Conservation (phyloP, 2,113 vertebrate genomes). For the Dicerorhinus sumatrensis region DNA sequence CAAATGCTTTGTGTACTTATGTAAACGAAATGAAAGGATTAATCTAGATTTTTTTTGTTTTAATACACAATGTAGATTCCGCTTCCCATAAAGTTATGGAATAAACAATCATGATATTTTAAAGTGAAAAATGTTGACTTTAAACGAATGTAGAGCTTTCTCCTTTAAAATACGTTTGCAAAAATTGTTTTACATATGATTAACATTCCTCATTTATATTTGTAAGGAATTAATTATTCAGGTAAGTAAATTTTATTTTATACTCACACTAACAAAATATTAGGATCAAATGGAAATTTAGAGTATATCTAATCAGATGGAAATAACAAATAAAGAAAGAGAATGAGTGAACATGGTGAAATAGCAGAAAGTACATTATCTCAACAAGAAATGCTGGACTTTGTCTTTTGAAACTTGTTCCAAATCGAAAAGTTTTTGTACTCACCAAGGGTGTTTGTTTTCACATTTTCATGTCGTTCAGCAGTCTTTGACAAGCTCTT, state of each 20-base stretch:
- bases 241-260: neutral
- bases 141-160: neutral
- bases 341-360: neutral
- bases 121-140: neutral
- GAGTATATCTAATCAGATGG: neutral
- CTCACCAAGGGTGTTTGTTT: slow-evolving; percentile 77
- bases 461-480: slow-evolving; percentile 59
- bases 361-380: neutral
- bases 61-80: neutral
- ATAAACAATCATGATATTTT: neutral
- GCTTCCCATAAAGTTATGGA: neutral
- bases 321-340: slow-evolving; percentile 29
- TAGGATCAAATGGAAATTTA: neutral
- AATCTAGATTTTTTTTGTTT: neutral
- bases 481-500: slow-evolving; percentile 74
- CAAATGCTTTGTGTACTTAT: slow-evolving; percentile 1
- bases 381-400: slow-evolving; percentile 37
- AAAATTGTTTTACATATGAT: neutral
- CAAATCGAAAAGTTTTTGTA: slow-evolving; percentile 66
- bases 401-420: slow-evolving; percentile 59
- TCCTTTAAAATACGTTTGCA: neutral
- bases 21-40: slow-evolving; percentile 30
- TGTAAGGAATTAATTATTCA: neutral
- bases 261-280: neutral
- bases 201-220: neutral